Evolutionary conservation across 2,888 invertebrate genomes (phyloP), one percentile per base, ranked within the genome.

Genomic region (Plagodis pulveraria): DNA sequence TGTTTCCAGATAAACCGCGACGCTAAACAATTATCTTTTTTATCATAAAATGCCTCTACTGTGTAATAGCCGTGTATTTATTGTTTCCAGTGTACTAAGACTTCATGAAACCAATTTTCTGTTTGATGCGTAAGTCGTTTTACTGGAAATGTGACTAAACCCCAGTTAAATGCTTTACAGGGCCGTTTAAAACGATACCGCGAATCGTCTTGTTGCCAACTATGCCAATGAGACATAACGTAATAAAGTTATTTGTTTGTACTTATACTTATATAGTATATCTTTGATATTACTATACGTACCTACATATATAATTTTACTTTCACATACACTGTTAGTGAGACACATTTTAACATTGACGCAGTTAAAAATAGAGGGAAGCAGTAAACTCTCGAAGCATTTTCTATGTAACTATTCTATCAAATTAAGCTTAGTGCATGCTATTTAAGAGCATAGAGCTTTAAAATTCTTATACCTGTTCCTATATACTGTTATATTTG

Each of bases 101-200:
- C 63, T 67, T 65, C 56, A 62, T 49, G 62, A 57, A 66, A 62
- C 46, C 46, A 50, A 60, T 66, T 65, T 59, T 62, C 65, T 50
- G 55, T 59, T 44, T 55, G 58, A 62, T 65, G 66, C 63, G 65
- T 65, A 65, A 55, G 44, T 50, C 45, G 56, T 52, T 22, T 22
- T 69, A 60, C 67, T 64, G 44, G 61, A 65, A 67, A 67, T 50
- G 62, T 67, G 65, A 67, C 60, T 65, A 67, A 65, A 62, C 50
- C 36, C 36, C 50, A 11, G 56, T 60, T 59, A 49, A 58, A 62
- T 50, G 38, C 59, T 62, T 50, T 52, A 56, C 48, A 12, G 44
- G 56, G 56, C 40, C 54, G 52, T 56, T 58, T 62, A n/a, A 51
- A 40, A 58, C 54, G 63, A 32, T 48, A 51, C 56, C 44, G 46